phyloP scores from a whole-genome alignment of 2,888 invertebrate genomes.

The Odiellus spinosus region DNA sequence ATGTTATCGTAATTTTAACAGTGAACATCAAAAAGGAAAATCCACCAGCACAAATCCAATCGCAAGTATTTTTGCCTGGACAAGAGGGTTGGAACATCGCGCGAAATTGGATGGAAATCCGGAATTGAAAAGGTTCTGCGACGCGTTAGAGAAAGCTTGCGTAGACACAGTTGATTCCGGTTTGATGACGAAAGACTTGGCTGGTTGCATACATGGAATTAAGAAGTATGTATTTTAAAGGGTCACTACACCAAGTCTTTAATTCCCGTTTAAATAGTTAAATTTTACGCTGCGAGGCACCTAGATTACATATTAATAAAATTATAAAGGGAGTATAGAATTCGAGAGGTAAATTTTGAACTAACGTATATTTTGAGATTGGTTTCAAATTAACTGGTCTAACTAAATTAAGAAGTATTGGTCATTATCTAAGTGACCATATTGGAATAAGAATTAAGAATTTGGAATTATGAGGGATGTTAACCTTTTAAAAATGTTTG shows the following conservation, averaged over 20 bases:
- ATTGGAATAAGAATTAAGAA: no score
- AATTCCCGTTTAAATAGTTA: no score
- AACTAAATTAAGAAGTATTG: no score
- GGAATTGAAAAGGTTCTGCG: slow-evolving; percentile 52
- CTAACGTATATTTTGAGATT: no score
- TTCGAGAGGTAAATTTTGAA: no score
- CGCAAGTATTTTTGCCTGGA: slow-evolving; percentile 84
- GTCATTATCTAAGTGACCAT: no score
- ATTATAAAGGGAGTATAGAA: no score
- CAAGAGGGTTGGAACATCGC: slow-evolving; percentile 63
- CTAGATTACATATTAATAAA: no score
- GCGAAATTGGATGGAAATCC: slow-evolving; percentile 62
- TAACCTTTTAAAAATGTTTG: background rate
- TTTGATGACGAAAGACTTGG: slow-evolving; percentile 75
- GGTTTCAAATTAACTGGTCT: no score
- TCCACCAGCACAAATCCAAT: slow-evolving; percentile 79
- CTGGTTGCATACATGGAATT: slow-evolving; percentile 67
- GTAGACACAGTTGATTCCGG: slow-evolving; percentile 65
- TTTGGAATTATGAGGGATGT: background rate
- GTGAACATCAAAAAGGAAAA: slow-evolving; percentile 35
- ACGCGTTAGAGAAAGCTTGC: slow-evolving; percentile 60
- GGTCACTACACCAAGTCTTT: no score
- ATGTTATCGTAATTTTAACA: background rate
- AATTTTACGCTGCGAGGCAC: no score
- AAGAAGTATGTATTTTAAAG: slow-evolving; percentile 37